Evolutionary conservation across 2,113 vertebrate genomes (phyloP), one percentile per base, ranked within the genome.

Genomic region (Perccottus glenii): DNA sequence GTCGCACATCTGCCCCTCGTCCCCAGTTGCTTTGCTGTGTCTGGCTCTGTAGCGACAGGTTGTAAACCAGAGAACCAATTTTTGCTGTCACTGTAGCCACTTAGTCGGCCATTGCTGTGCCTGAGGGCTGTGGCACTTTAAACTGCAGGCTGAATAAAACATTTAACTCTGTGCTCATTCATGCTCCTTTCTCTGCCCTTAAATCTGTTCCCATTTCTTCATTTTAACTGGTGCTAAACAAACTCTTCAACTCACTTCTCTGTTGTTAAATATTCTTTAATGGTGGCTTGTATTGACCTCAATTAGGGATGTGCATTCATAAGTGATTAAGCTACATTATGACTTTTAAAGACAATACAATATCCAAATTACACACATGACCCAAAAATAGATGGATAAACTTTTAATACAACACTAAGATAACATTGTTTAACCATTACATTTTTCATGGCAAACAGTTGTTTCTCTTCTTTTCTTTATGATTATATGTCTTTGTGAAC

Each of bases 41-140:
- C 89, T 93, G 94, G 92, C 93, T 95, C 92, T 96, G 96, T 97
- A 95, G 95, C 94, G 96, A 97, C 96, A 97, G 95, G 94, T 95
- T 96, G 91, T 95, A 98, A 96, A 94, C 94, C 95, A 94, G 88
- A 95, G 96, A 95, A 95, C 96, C 96, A 96, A 97, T 99, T 98
- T 96, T 93, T 96, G 94, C 95, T 98, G 97, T 98, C 97, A 98
- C 94, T 94, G 96, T 95, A 95, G 94, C 95, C 96, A 98, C 96
- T 98, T 98, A 98, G 95, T 94, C 94, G 91, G 94, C 96, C 95
- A 95, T 91, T 93, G 87, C 86, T 87, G 86, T 81, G 88, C 80
- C 90, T 87, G 90, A 87, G 81, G 96, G 95, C 86, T 94, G 91
- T 95, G 94, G 96, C 97, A 98, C 95, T 96, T 98, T 96, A 96